Base-by-base conservation (phyloP, 2,113 vertebrate species). In the Centropus bengalensis region DNA sequence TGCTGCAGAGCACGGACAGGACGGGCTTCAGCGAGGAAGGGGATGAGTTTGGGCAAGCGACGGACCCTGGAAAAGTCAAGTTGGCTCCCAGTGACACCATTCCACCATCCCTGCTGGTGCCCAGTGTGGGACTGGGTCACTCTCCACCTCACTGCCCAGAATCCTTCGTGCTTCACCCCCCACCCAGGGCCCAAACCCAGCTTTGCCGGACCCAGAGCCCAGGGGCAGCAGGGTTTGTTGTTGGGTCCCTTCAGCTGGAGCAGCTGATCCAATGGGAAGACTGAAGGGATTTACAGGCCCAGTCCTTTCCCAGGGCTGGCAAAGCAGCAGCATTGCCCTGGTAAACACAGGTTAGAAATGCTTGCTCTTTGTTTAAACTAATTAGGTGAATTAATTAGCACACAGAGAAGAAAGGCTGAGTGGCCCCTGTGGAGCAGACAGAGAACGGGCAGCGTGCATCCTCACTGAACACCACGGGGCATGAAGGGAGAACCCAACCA, bases 121-220 rank as follows among this genome's bases (percentile, higher is more conserved):
- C 47, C 8, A 20, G 80, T 0, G 10, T 1, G 32, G 49, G 42
- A 18, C 7, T 1, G 7, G 54, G 10, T 9, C 4, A 1, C 17
- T 69, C 19, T 27, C 62, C 55, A 20, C 10, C 38, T 3, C 9
- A 26, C 30, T 15, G 30, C 56, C 42, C 70, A 12, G 12, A 16
- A 5, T 2, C 70, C 86, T 49, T 8, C 5, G 2, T 33, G 42
- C 28, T 56, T 5, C 58, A 12, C 6, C 24, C 74, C 33, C 56
- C 55, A 4, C 10, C 58, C 36, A 32, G 11, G 17, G 64, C 51
- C 3, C 47, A 28, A 66, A 9, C 0, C 11, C 22, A 27, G 54
- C 59, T 36, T 12, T 23, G 42, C 24, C 60, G 19, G 81, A 20
- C 10, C 10, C 21, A 21, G 47, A 20, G 23, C 20, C 47, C 20